Evolutionary conservation across 1,140 invertebrate species (phyloP), one percentile per base, ranked within the genome.

Genomic region (Drosophila lini): DNA sequence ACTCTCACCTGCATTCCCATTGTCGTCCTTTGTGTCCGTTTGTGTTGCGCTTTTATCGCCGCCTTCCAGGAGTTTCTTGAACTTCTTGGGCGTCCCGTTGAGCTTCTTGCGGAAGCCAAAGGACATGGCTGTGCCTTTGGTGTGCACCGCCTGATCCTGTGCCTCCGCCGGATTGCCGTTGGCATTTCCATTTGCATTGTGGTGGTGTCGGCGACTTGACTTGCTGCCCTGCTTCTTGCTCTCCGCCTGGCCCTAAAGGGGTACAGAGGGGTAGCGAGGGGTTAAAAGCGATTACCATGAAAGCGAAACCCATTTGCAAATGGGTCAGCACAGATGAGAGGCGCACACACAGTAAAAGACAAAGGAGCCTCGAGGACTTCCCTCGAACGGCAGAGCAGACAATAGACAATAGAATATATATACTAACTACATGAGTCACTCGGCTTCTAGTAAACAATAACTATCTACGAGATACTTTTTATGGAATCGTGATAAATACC

Each of bases 21-120:
- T 92, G 73, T 92, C 82, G 71, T 92, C 90, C 76, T 80, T 86
- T 80, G 67, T 81, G 50, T 67, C 69, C 48, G 76, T 56, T 44
- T 44, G 67, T 13, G 52, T 53, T 50, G 77, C 71, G 22, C 44
- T 31, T 62, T 68, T 53, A 53, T 41, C 41, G 50, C 41, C 36
- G 55, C 44, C 61, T n/a, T 91, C 88, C 38, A 91, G 76, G 60
- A 91, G 74, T 81, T 92, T 92, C 76, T 91, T 92, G 28, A 91
- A 80, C 74, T 92, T 92, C 59, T 91, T 92, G 52, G 85, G 86
- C 50, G 91, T 91, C 10, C 81, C 86, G 28, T 91, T 90, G 67
- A 91, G 79, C 59, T 93, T 92, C 62, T 93, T 92, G 75, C 92
- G 93, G 76, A 93, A 93, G 36, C 93, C 93, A 80, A 93, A 93